Evolutionary conservation across 2,113 vertebrate species (phyloP).

Genomic region (Ptilorrhoa leucosticta): DNA sequence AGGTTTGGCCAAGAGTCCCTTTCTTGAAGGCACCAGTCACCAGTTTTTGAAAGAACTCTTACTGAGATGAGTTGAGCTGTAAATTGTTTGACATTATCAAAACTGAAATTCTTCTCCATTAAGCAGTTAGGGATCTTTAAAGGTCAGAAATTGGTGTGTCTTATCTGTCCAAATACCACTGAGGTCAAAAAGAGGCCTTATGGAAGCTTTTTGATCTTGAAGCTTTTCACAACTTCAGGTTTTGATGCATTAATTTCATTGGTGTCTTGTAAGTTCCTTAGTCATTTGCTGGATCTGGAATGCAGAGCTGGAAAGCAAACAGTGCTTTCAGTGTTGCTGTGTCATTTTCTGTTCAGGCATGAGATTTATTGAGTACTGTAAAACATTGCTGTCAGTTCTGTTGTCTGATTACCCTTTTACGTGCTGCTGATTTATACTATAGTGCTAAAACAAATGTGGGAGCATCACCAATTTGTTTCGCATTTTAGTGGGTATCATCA

Average conservation of each 20-base stretch:
- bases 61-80: background rate
- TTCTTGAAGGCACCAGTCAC: background rate
- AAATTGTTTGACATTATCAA: background rate
- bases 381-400: background rate
- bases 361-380: background rate
- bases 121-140: background rate
- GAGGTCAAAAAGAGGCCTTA: background rate
- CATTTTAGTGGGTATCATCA: background rate
- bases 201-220: background rate
- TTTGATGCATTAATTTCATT: background rate
- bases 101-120: background rate
- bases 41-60: background rate
- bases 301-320: background rate
- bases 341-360: background rate
- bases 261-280: background rate
- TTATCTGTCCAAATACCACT: background rate
- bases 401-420: constrained; percentile 19
- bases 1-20: background rate
- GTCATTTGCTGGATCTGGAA: background rate
- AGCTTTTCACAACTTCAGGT: background rate
- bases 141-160: background rate
- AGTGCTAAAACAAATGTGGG: constrained; percentile 12
- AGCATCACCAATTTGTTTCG: background rate
- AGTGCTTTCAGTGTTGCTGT: background rate
- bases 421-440: background rate